These are phyloP conservation scores for Scaptomyza polygonia DNA, from an alignment of 2,888 invertebrate genomes.

Conservation along the genomic window DNA sequence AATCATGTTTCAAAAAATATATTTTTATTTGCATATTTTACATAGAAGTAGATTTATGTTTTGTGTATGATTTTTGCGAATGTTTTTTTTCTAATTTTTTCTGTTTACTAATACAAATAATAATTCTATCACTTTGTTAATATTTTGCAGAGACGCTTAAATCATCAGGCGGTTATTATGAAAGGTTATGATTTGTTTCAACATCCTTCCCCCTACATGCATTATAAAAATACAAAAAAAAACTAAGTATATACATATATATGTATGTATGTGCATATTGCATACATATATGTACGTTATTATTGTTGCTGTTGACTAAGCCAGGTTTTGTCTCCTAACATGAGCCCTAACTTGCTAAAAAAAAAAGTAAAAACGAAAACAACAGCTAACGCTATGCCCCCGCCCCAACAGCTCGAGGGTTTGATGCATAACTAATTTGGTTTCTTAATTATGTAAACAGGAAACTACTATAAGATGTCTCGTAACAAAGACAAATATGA, in stretches of 20 bases:
- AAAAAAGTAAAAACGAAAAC: slow-evolving; percentile 26
- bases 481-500: slow-evolving; percentile 96
- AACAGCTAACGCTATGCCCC: slow-evolving; percentile 25
- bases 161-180: slow-evolving; percentile 85
- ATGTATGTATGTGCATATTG: slow-evolving; percentile 21
- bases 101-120: slow-evolving; percentile 79
- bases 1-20: slow-evolving; percentile 21
- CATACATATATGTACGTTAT: slow-evolving; percentile 34
- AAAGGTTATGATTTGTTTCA: slow-evolving; percentile 84
- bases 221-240: slow-evolving; percentile 23
- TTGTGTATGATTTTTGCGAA: slow-evolving; percentile 38
- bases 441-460: slow-evolving; percentile 56
- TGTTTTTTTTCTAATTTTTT: slow-evolving; percentile 40
- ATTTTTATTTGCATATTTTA: slow-evolving; percentile 34
- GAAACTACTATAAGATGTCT: slow-evolving; percentile 86
- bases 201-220: slow-evolving; percentile 51
- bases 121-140: slow-evolving; percentile 83
- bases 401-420: background rate
- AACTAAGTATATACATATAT: no score
- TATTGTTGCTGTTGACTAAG: slow-evolving; percentile 62
- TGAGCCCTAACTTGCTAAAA: slow-evolving; percentile 76
- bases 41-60: background rate
- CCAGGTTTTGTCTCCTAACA: slow-evolving; percentile 75
- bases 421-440: slow-evolving; percentile 16
- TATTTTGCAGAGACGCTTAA: slow-evolving; percentile 84